Evolutionary conservation across 1,140 invertebrate species (phyloP).

Genomic region (Drosophila oshimai): DNA sequence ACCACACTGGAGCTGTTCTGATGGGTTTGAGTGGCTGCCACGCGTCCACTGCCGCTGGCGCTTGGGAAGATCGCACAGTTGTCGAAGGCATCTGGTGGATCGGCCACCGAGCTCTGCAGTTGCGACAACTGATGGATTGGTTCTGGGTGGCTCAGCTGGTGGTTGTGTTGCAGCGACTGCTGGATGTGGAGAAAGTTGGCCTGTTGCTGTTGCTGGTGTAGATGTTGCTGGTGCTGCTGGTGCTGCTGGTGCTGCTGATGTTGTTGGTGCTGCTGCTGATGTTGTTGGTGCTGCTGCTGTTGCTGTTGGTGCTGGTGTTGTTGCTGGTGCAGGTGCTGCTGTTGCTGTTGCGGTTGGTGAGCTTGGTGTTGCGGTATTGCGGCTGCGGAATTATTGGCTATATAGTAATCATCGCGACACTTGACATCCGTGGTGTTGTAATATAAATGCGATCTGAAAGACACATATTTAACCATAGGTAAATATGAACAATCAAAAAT

Average conservation of each 20-base stretch:
- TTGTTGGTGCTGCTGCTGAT: slow-evolving; percentile 43
- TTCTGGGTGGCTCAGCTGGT: slow-evolving; percentile 48
- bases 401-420: slow-evolving; percentile 77
- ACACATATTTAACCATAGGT: neutral
- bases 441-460: slow-evolving; percentile 67
- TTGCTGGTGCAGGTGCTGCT: slow-evolving; percentile 13
- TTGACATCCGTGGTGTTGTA: slow-evolving; percentile 73
- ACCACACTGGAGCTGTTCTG: slow-evolving; percentile 35
- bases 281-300: slow-evolving; percentile 34
- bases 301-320: slow-evolving; percentile 18
- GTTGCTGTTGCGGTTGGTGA: slow-evolving; percentile 32
- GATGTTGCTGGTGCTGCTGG: slow-evolving; percentile 24
- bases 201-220: slow-evolving; percentile 26
- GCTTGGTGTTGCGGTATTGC: slow-evolving; percentile 20
- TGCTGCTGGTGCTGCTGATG: slow-evolving; percentile 27
- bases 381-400: slow-evolving; percentile 34
- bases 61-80: slow-evolving; percentile 56
- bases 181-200: slow-evolving; percentile 51
- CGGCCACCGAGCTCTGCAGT: slow-evolving; percentile 41
- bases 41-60: slow-evolving; percentile 40
- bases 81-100: slow-evolving; percentile 48
- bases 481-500: neutral
- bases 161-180: slow-evolving; percentile 45
- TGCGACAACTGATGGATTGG: slow-evolving; percentile 54
- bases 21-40: slow-evolving; percentile 67